Evolutionary conservation across 2,888 invertebrate genomes (phyloP).

Genomic region (Callyntrura sp.): DNA sequence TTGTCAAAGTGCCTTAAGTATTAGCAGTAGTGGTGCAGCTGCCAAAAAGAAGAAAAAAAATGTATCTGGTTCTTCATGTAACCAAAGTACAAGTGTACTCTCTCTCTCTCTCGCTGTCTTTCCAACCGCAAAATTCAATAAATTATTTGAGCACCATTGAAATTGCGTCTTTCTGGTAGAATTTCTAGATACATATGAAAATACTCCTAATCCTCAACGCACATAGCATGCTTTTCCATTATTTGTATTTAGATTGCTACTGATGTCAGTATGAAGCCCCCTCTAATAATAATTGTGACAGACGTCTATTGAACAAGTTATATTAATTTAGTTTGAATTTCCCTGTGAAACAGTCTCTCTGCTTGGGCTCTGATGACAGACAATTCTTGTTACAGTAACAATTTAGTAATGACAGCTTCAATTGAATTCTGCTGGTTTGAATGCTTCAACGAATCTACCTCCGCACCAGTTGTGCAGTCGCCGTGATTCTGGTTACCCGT

Average conservation of each 20-base stretch:
- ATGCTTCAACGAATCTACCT: neutral
- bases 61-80: too few species aligned
- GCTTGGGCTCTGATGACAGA: too few species aligned
- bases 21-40: neutral
- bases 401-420: neutral
- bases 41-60: conserved; percentile 21
- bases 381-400: too few species aligned
- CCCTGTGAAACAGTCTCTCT: too few species aligned
- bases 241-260: too few species aligned
- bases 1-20: conserved; percentile 11
- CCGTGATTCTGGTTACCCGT: conserved; percentile 11
- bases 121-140: conserved; percentile 45
- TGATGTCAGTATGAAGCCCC: too few species aligned
- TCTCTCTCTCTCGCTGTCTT: neutral
- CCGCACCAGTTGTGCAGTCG: neutral
- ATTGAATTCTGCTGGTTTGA: conserved; percentile 13
- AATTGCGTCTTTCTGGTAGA: neutral
- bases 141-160: conserved; percentile 4
- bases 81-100: neutral
- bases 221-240: too few species aligned
- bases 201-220: too few species aligned
- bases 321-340: too few species aligned
- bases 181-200: neutral
- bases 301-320: too few species aligned
- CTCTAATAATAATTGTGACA: too few species aligned